These are phyloP conservation scores for Mesorhabditis belari DNA, from an alignment of 2,888 invertebrate genomes.

Conservation along the genomic window DNA sequence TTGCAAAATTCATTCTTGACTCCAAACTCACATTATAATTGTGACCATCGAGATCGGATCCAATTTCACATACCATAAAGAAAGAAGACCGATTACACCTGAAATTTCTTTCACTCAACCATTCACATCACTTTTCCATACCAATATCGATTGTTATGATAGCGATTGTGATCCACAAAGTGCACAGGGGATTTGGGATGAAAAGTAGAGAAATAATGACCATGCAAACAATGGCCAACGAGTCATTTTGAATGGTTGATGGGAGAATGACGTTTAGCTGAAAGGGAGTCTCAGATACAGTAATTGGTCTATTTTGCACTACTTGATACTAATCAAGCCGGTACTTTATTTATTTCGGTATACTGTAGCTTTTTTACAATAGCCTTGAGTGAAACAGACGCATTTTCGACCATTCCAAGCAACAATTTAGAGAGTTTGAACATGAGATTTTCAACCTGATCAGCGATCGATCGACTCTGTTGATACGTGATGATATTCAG, in stretches of 20 bases:
- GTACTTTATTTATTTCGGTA: too few relatives aligned
- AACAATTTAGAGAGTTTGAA: too few relatives aligned
- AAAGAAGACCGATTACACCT: conserved; percentile 87
- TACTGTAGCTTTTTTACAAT: too few relatives aligned
- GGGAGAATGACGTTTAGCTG: conserved; percentile 49
- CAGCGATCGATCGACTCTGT: conserved; percentile 47
- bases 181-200: conserved; percentile 85
- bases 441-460: conserved; percentile 28
- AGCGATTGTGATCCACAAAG: conserved; percentile 80
- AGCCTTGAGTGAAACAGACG: too few relatives aligned
- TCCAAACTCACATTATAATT: conserved; percentile 75
- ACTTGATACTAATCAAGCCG: too few relatives aligned
- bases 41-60: conserved; percentile 83
- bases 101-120: conserved; percentile 1
- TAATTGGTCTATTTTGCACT: too few relatives aligned
- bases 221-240: conserved; percentile 70
- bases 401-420: too few relatives aligned
- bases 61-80: conserved; percentile 84
- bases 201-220: conserved; percentile 86
- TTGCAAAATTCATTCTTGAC: conserved; percentile 80
- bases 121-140: conserved; percentile 7
- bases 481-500: conserved; percentile 48
- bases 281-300: conserved; percentile 1
- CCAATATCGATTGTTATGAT: conserved; percentile 65
- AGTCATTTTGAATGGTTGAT: conserved; percentile 50